These are phyloP conservation scores for Polyergus mexicanus DNA, from an alignment of 1,140 invertebrate species.

Conservation along the genomic window DNA sequence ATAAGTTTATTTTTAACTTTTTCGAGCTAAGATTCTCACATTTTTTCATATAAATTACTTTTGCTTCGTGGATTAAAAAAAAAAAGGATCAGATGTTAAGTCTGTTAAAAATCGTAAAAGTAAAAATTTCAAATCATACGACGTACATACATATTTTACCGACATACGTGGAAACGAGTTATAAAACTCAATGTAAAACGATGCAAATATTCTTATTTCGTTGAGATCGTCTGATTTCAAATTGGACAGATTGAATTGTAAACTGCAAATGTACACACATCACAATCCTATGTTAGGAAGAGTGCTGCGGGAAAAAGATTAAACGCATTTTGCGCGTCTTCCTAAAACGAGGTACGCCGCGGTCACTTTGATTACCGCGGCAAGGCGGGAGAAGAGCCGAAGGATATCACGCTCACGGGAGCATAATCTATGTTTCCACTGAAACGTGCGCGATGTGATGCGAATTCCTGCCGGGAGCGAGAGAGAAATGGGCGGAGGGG, in stretches of 20 bases:
- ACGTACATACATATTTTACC: background rate
- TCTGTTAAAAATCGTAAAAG: background rate
- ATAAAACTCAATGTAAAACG: background rate
- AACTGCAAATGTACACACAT: background rate
- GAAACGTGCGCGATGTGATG: slow-evolving; percentile 42
- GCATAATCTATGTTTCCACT: slow-evolving; percentile 27
- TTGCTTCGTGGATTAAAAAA: background rate
- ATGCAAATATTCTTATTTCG: background rate
- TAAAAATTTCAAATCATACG: background rate
- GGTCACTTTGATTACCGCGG: slow-evolving; percentile 41
- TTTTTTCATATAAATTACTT: background rate
- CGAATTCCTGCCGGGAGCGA: slow-evolving; percentile 67
- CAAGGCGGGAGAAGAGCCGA: too few species aligned
- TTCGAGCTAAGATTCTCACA: background rate
- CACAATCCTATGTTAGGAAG: background rate
- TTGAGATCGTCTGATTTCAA: background rate
- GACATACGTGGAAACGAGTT: background rate
- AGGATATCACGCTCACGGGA: slow-evolving; percentile 39
- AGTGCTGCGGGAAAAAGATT: slow-evolving; percentile 16
- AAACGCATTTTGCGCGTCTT: slow-evolving; percentile 14
- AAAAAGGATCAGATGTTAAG: background rate
- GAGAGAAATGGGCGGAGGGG: background rate
- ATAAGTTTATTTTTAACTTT: background rate
- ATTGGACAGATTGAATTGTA: slow-evolving; percentile 17
- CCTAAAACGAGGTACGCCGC: slow-evolving; percentile 29